Evolutionary conservation across 92 coral and sea anemone genomes (phyloP), one percentile per base, ranked within the genome.

Genomic region (Paragorgia papillata): DNA sequence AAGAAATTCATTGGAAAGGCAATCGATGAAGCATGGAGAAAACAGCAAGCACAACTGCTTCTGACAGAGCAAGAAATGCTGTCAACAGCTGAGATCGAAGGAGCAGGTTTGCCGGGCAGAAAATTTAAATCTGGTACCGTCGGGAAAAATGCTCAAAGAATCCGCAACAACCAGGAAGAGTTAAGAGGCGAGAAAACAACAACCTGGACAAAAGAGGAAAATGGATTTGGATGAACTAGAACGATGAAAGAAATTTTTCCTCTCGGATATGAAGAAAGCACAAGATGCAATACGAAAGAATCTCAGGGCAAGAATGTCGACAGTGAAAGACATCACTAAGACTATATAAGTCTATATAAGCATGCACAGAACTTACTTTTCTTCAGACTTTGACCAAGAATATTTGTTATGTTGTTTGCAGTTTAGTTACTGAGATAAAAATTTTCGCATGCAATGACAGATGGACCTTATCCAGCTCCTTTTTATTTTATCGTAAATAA

Each of bases 201-300:
- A 51, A 51, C 58, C 20, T 22, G 58, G 58, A 17, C 58, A 51
- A 17, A 17, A 22, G 58, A 51, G 26, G 17, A 51, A 22, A 51
- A 51, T 17, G 58, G 21, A 51, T 17, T 51, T 51, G n/a, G 58
- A 51, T 22, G 5, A 62, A 62, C 30, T 34, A 33, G 40, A 62
- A 62, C 69, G 37, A 26, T 20, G n/a, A n/a, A n/a, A n/a, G 19
- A 31, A 62, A 17, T 15, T 13, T 62, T 62, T 62, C 44, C 44
- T 18, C 30, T 62, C 43, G 14, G 69, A 62, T 22, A 51, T 51
- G 58, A 51, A 51, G 26, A 51, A 51, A 51, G 58, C 58, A 22
- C 58, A 51, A 51, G 58, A 51, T 51, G 26, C 58, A 51, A 51
- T 51, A 19, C n/a, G 58, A 17, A 51, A 51, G 26, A 51, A 51